These are phyloP conservation scores for Myioborus miniatus DNA, from an alignment of 2,797 vertebrate genomes.

Conservation along the genomic window DNA sequence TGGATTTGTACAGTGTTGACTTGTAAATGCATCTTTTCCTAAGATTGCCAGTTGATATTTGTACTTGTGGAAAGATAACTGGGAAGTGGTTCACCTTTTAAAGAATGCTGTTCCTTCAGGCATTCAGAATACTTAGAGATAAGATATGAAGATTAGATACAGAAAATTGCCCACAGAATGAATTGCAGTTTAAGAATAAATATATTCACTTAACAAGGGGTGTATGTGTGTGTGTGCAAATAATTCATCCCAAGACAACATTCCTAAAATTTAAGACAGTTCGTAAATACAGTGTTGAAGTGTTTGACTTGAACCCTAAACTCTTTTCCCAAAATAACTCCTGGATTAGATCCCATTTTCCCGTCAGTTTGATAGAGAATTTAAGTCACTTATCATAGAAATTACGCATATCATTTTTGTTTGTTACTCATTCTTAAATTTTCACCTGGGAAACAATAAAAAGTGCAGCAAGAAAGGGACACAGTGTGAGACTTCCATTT, in stretches of 20 bases:
- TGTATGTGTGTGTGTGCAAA: not conserved
- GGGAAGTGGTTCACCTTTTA: not conserved
- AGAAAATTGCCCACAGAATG: not conserved
- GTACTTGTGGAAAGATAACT: not conserved
- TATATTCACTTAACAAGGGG: not conserved
- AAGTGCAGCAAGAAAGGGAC: constrained; percentile 9
- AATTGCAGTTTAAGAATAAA: not conserved
- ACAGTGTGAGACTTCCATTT: constrained; percentile 75
- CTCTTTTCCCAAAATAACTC: not conserved
- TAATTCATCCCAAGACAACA: not conserved
- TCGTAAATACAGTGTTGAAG: not conserved
- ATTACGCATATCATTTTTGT: not conserved
- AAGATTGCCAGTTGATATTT: not conserved
- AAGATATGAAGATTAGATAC: not conserved
- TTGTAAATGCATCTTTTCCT: not conserved
- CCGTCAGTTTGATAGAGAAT: not conserved
- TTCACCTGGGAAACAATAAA: constrained; percentile 8
- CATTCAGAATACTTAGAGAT: not conserved
- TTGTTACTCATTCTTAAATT: constrained; percentile 40
- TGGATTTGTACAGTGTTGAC: not conserved
- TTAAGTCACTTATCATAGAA: not conserved
- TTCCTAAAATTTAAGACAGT: not conserved
- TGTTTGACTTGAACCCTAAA: not conserved
- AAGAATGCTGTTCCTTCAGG: not conserved
- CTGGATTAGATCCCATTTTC: constrained; percentile 1